Evolutionary conservation across 1,140 invertebrate genomes (phyloP), one percentile per base, ranked within the genome.

Genomic region (Drosophila melanogaster): DNA sequence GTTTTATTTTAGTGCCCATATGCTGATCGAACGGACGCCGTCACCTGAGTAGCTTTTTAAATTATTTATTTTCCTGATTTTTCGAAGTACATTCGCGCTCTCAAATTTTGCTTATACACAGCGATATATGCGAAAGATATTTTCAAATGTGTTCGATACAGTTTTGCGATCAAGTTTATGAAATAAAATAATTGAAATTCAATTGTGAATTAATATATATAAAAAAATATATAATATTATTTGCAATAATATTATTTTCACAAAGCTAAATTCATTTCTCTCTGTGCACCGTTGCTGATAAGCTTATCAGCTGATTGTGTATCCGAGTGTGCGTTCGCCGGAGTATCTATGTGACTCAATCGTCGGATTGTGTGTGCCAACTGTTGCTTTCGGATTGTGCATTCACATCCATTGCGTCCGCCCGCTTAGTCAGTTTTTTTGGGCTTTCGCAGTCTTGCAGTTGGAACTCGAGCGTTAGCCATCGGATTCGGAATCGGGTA

Each of bases 301-400:
- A 84, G 83, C 81, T 84, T 85, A 84, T 84, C 81, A 84, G 72
- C 71, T 72, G 72, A 40, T 66, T 59, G 30, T 24, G 55, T 30
- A 19, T 50, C 30, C 6, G 30, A 49, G 55, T 70, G 43, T 59
- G 41, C 6, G 11, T 15, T 37, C 11, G 49, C 49, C 49, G 10
- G 53, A 54, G 26, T 43, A 22, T 41, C 43, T 46, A 17, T 33
- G 30, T 47, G 66, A 17, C 15, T 53, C 40, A 43, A 62, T 54
- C 30, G 30, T 33, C 5, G 46, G 22, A 61, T 46, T 65, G 72
- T 69, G 72, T 69, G 35, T 67, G 40, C 55, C 53, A 55, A 57
- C 54, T 44, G 56, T 19, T 65, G 50, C 57, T 46, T 57, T 33
- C 11, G 37, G 60, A 49, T 66, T 76, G 73, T 76, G 74, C 64